Base-by-base conservation (phyloP, 2,113 vertebrate species). In the Psittacula cyanocephala region DNA sequence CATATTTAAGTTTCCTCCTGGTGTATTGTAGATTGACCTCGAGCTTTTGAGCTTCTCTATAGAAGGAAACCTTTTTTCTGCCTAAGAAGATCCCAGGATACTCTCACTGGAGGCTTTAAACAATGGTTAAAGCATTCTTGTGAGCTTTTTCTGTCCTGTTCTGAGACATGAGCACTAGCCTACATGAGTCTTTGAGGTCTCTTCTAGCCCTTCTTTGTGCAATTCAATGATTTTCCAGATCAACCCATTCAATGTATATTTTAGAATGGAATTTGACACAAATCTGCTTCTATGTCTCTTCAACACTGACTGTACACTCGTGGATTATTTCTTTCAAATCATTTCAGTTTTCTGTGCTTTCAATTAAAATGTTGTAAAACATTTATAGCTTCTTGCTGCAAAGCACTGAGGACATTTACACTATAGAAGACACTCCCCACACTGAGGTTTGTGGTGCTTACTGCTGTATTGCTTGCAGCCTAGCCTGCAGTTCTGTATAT, bases 341-440 rank as follows among this genome's bases (percentile, higher is more conserved):
- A 70, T 91, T 93, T 91, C 50, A 44, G 64, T 71, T 90, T 94
- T 91, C 89, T 91, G 63, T 82, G 78, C 29, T 87, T 80, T 95
- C 94, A 94, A 92, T 95, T 95, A 93, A 96, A 95, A 88, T 52
- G 53, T 80, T 91, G 68, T 95, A 92, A 96, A 94, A 68, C 60
- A 92, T 95, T 92, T 91, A 95, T 46, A 67, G 47, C 27, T 96
- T 95, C 53, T 91, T 88, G 43, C 59, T 89, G 86, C 70, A 91
- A 89, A 91, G 84, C 59, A 80, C 47, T 1, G 27, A 89, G 50
- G 75, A 91, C 2, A 0, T 92, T 96, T 88, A 57, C 47, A 25
- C 83, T 83, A 59, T 68, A 55, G 86, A 93, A 96, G 55, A 50
- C 78, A 65, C 50, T 86, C 50, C 47, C 59, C 59, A 59, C 53